These are phyloP conservation scores for Oceanites oceanicus DNA, from an alignment of 2,113 vertebrate species.

Conservation along the genomic window DNA sequence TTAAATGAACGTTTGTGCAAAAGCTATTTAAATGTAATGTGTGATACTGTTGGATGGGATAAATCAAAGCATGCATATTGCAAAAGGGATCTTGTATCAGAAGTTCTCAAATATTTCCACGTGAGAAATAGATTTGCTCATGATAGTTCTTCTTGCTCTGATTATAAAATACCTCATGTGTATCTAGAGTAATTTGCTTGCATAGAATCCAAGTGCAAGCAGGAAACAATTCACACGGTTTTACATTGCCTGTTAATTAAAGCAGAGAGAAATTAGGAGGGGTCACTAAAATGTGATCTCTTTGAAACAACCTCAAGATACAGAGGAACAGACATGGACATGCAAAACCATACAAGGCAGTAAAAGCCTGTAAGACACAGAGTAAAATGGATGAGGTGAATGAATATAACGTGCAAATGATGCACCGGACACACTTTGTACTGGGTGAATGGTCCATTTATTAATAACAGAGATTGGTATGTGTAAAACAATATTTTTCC, in stretches of 20 bases:
- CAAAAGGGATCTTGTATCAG: not conserved
- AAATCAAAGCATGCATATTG: not conserved
- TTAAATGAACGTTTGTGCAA: not conserved
- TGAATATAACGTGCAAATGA: not conserved
- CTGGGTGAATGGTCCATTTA: not conserved
- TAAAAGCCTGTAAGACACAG: not conserved
- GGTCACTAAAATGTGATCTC: constrained; percentile 1
- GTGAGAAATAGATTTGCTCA: constrained; percentile 47
- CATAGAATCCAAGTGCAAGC: not conserved
- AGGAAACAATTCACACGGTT: constrained; percentile 12
- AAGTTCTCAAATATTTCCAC: not conserved
- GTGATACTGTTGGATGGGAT: not conserved
- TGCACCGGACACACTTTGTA: not conserved
- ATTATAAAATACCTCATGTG: constrained; percentile 21
- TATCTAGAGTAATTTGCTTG: constrained; percentile 25
- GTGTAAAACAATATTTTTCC: not conserved
- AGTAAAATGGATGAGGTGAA: constrained; percentile 6
- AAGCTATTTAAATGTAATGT: not conserved
- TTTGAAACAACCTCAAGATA: not conserved
- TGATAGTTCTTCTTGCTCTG: not conserved
- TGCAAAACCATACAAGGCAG: not conserved
- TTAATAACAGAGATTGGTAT: not conserved
- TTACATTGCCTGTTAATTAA: constrained; percentile 21
- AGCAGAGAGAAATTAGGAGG: constrained; percentile 1
- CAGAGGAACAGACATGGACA: not conserved